These are phyloP conservation scores for Electrophaes corylata DNA, from an alignment of 2,888 invertebrate genomes.

Conservation along the genomic window DNA sequence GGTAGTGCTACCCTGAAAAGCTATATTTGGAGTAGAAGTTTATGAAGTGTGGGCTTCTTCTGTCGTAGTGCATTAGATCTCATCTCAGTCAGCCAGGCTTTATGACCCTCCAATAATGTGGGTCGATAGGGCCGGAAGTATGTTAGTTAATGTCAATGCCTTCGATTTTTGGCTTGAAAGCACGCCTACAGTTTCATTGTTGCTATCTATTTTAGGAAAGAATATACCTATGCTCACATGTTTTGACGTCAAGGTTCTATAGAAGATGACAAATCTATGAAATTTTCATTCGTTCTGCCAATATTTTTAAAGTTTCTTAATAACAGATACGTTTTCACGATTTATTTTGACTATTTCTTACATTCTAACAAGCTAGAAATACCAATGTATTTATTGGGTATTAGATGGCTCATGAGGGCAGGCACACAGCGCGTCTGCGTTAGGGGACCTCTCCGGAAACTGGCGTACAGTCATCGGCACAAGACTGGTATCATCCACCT, in stretches of 20 bases:
- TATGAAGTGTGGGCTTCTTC: slow-evolving; percentile 6
- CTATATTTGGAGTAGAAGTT: slow-evolving; percentile 12
- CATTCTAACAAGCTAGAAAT: slow-evolving; percentile 14
- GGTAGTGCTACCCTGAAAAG: slow-evolving; percentile 12
- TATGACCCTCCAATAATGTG: background rate
- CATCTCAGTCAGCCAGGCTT: background rate
- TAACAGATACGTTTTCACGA: background rate
- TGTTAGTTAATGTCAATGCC: slow-evolving; percentile 8
- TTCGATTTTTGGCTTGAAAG: background rate
- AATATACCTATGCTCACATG: background rate
- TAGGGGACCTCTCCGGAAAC: slow-evolving; percentile 80
- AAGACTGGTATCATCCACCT: slow-evolving; percentile 26
- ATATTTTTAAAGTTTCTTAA: background rate
- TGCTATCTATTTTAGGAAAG: background rate
- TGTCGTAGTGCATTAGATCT: background rate
- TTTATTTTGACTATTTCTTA: background rate
- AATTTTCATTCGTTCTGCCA: background rate
- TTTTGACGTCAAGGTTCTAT: background rate
- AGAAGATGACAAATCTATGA: background rate
- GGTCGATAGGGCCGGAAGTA: slow-evolving; percentile 7
- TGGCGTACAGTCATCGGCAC: slow-evolving; percentile 47
- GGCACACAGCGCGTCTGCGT: slow-evolving; percentile 56
- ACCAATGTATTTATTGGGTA: slow-evolving; percentile 37
- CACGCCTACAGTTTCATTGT: background rate
- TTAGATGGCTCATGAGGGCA: slow-evolving; percentile 44